Conservation (phyloP, 1,140 invertebrate genomes). For the Atta texana region DNA sequence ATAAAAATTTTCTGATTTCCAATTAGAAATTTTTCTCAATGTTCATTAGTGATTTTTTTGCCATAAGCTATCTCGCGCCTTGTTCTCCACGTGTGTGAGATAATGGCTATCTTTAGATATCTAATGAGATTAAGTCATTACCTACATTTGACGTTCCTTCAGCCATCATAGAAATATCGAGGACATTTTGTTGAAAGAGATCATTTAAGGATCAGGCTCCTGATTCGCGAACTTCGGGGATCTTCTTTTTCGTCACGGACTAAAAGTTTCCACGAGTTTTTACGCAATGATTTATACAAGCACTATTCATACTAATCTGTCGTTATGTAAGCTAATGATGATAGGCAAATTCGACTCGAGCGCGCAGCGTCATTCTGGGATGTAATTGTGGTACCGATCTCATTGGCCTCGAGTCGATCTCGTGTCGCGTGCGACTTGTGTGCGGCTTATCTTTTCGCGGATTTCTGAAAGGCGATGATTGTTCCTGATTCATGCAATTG, state of each 20-base stretch:
- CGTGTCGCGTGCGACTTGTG: not conserved
- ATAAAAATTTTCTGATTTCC: too few relatives aligned
- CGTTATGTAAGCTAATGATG: conserved; percentile 49
- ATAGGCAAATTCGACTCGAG: conserved; percentile 28
- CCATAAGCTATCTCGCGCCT: not conserved
- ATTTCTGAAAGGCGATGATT: not conserved
- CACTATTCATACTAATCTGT: conserved; percentile 5
- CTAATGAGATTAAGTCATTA: conserved; percentile 2
- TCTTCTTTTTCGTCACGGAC: not conserved
- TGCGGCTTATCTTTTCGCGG: not conserved
- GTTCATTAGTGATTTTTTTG: not conserved
- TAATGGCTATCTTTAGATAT: conserved; percentile 16
- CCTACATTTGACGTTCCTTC: not conserved
- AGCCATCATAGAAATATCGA: not conserved
- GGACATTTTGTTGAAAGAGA: not conserved
- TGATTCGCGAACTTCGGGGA: not conserved
- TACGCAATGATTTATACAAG: not conserved
- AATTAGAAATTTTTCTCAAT: not conserved
- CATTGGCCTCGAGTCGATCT: not conserved
- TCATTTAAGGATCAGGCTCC: too few relatives aligned
- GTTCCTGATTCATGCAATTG: not conserved
- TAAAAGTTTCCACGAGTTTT: not conserved
- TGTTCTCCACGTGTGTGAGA: not conserved
- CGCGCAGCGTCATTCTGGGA: not conserved
- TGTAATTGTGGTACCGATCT: conserved; percentile 13